Conservation (phyloP, 2,797 vertebrate species). For the Bradypodion ventrale region DNA sequence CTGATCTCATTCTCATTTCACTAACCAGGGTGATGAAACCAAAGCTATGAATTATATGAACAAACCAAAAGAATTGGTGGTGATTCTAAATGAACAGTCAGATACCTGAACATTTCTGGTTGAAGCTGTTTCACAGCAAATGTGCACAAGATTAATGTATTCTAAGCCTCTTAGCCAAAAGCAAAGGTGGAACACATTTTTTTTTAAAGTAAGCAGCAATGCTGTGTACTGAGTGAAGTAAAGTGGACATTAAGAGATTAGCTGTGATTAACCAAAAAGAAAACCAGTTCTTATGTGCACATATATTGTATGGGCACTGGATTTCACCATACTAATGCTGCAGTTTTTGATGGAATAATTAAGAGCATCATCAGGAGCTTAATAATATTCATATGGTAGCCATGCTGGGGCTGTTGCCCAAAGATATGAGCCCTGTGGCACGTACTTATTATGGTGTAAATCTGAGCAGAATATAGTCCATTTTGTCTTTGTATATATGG, state of each 20-base stretch:
- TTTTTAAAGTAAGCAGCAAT: not conserved
- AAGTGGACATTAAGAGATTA: slow-evolving; percentile 1
- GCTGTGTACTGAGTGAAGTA: not conserved
- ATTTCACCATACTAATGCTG: not conserved
- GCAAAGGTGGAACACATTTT: not conserved
- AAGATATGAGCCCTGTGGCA: not conserved
- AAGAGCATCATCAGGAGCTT: not conserved
- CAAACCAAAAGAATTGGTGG: not conserved
- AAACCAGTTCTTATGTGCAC: not conserved
- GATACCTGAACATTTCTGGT: not conserved
- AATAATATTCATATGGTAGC: not conserved
- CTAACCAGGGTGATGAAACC: not conserved
- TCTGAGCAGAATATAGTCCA: not conserved
- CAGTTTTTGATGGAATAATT: not conserved
- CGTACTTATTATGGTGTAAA: not conserved
- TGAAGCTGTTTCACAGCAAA: not conserved
- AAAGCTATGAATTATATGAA: not conserved
- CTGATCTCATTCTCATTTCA: not conserved
- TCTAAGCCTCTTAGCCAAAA: not conserved
- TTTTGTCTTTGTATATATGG: not conserved
- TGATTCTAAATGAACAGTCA: not conserved
- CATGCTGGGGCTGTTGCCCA: not conserved
- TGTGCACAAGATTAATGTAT: not conserved
- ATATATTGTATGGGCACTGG: not conserved
- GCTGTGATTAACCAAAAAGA: not conserved